Percentiles rank a stretch among this genome's conserved stretches.
These are phyloP conservation scores for Lucifuga dentata DNA, from an alignment of 2,113 vertebrate species.

Conservation along the genomic window DNA sequence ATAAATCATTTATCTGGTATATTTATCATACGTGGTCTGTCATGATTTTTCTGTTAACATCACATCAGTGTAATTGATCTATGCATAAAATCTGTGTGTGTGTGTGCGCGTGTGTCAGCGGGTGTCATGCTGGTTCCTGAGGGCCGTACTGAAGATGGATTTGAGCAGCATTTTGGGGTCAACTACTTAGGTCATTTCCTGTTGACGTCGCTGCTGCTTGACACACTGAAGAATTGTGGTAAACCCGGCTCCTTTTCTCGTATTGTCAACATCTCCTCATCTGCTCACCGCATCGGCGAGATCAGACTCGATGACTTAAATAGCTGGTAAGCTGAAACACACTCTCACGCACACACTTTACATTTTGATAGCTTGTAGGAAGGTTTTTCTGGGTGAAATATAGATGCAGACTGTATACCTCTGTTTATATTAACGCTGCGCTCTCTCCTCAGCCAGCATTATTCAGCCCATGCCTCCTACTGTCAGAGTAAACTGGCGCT, in stretches of 20 bases:
- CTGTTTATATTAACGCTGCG: too few species aligned
- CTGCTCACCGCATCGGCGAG: slow-evolving; percentile 86
- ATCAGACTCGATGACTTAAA: slow-evolving; percentile 85
- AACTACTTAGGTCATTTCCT: slow-evolving; percentile 95
- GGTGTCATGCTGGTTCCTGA: slow-evolving; percentile 92
- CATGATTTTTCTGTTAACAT: too few species aligned
- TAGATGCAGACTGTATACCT: too few species aligned
- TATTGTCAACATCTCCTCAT: slow-evolving; percentile 88
- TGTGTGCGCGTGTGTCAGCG: slow-evolving; percentile 75
- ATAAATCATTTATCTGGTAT: too few species aligned
- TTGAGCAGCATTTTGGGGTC: slow-evolving; percentile 89
- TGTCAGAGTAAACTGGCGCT: slow-evolving; percentile 93
- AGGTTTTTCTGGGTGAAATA: too few species aligned
- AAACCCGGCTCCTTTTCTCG: slow-evolving; percentile 73
- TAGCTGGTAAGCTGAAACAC: slow-evolving; percentile 78
- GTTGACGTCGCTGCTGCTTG: slow-evolving; percentile 90
- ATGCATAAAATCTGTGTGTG: too few species aligned
- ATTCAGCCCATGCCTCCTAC: slow-evolving; percentile 90
- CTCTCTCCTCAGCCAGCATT: slow-evolving; percentile 76
- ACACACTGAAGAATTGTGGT: slow-evolving; percentile 84
- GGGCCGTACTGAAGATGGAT: slow-evolving; percentile 85
- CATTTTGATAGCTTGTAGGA: too few species aligned
- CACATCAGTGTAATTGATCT: too few species aligned
- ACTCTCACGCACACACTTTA: not conserved
- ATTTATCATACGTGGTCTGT: too few species aligned